Conservation (phyloP, 1,140 invertebrate species). For the Macrostomum lignano region DNA sequence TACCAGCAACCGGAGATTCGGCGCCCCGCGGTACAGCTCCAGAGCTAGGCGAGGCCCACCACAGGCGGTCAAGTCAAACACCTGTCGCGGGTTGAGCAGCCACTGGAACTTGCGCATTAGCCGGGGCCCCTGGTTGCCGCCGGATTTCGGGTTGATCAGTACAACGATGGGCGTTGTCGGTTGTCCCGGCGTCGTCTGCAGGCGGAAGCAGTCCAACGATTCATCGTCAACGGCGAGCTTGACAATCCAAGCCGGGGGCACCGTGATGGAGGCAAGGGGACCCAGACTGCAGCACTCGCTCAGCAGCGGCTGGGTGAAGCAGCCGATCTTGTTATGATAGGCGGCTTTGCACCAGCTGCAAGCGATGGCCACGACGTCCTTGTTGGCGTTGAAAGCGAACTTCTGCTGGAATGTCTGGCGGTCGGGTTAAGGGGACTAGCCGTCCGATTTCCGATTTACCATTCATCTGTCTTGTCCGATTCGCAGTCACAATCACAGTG, state of each 20-base stretch:
- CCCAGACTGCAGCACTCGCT: constrained; percentile 67
- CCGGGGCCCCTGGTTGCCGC: constrained; percentile 53
- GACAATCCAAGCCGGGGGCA: constrained; percentile 93
- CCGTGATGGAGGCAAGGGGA: constrained; percentile 52
- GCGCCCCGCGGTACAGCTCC: background rate
- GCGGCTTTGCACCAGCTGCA: constrained; percentile 92
- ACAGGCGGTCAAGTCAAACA: constrained; percentile 66
- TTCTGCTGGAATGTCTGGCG: too few relatives aligned
- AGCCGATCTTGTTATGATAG: constrained; percentile 79
- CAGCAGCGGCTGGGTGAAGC: constrained; percentile 63
- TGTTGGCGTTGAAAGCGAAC: too few relatives aligned
- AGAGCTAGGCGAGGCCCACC: constrained; percentile 35
- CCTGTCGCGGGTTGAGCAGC: constrained; percentile 70
- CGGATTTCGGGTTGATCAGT: constrained; percentile 83
- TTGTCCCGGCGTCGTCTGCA: too few relatives aligned
- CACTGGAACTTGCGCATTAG: constrained; percentile 40
- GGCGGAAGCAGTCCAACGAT: too few relatives aligned
- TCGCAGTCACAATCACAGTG: too few relatives aligned
- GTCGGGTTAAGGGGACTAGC: too few relatives aligned
- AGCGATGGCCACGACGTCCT: constrained; percentile 71
- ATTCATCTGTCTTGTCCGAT: too few relatives aligned
- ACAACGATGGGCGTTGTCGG: constrained; percentile 70
- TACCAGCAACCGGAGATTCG: constrained; percentile 5
- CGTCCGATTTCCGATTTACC: too few relatives aligned
- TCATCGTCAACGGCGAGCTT: too few relatives aligned